phyloP scores from a whole-genome alignment of 2,113 vertebrate species.

The Beaufortia kweichowensis region DNA sequence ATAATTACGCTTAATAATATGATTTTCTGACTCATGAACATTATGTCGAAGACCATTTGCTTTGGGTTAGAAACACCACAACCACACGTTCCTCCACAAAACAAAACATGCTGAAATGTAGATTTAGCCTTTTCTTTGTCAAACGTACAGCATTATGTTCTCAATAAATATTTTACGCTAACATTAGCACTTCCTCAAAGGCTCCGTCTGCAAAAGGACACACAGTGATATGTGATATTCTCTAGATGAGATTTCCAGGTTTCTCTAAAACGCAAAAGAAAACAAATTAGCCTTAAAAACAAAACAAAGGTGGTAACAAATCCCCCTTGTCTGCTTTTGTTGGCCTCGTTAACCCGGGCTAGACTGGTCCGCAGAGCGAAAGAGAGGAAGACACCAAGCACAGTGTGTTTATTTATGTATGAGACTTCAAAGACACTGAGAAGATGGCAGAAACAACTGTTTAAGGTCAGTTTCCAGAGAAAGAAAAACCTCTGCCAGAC shows the following conservation, averaged over 20 bases:
- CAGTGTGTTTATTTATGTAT: slow-evolving; percentile 40
- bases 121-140: background rate
- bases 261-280: slow-evolving; percentile 31
- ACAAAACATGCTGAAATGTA: background rate
- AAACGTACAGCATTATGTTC: background rate
- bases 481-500: slow-evolving; percentile 26
- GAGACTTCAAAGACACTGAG: slow-evolving; percentile 38
- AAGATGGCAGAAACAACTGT: slow-evolving; percentile 47
- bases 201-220: background rate
- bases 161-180: background rate
- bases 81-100: background rate
- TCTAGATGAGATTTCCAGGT: slow-evolving; percentile 28
- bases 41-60: too few species aligned
- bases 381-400: slow-evolving; percentile 37
- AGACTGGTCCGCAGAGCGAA: slow-evolving; percentile 12
- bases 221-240: background rate
- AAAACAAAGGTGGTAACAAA: slow-evolving; percentile 38
- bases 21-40: too few species aligned
- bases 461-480: slow-evolving; percentile 41
- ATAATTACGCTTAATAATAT: too few species aligned
- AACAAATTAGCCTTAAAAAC: slow-evolving; percentile 21
- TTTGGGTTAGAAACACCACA: background rate
- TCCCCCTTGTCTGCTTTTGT: slow-evolving; percentile 20
- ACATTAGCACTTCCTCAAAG: background rate
- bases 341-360: slow-evolving; percentile 33